Conservation (phyloP, 2,888 invertebrate species). For the Anthophora plumipes region DNA sequence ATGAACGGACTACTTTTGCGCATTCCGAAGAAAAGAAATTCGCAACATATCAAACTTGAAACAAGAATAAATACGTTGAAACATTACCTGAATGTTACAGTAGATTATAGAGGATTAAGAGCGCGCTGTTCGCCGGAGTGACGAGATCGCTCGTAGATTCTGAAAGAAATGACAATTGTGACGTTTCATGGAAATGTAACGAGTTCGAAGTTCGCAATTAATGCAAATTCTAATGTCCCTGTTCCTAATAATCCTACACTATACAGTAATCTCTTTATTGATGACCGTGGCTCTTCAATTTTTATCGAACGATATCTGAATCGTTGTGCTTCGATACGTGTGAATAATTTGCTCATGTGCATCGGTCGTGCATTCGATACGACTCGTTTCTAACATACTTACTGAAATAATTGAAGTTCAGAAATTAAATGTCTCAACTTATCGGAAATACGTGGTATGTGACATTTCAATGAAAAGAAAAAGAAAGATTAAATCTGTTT, state of each 20-base stretch:
- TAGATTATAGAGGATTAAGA: conserved; percentile 36
- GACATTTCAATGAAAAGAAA: no score
- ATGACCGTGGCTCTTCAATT: not conserved
- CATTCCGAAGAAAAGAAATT: conserved; percentile 3
- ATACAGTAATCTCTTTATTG: not conserved
- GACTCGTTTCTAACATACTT: no score
- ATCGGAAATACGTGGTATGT: no score
- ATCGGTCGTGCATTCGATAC: no score
- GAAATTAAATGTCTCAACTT: no score
- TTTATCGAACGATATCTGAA: not conserved
- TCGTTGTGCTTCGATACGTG: not conserved
- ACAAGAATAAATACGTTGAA: conserved; percentile 19
- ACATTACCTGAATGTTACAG: conserved; percentile 26
- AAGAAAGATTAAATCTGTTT: no score
- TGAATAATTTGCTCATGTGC: not conserved
- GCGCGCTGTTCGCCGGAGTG: conserved; percentile 32
- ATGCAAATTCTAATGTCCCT: conserved; percentile 1
- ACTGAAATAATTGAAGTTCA: not conserved
- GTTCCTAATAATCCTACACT: not conserved
- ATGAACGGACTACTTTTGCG: conserved; percentile 7
- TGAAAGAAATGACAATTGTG: conserved; percentile 33
- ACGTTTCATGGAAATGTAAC: conserved; percentile 10
- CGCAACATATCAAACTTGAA: conserved; percentile 12
- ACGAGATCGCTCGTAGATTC: conserved; percentile 30
- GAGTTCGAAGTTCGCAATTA: conserved; percentile 2